Evolutionary conservation across 2,797 vertebrate species (phyloP).

Genomic region (Sebastes steindachneri): DNA sequence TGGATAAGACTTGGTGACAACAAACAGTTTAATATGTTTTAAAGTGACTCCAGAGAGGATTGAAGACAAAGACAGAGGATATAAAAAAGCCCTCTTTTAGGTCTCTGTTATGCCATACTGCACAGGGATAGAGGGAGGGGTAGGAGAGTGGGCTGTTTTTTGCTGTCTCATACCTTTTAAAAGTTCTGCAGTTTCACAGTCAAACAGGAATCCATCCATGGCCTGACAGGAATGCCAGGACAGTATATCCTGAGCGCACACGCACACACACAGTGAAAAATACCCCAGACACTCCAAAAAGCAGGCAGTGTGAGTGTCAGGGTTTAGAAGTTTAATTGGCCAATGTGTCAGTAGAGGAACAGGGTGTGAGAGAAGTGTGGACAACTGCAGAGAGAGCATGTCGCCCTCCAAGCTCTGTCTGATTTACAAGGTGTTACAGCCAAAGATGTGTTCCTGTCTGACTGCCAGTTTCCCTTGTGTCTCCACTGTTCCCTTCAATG

Average conservation of each 20-base stretch:
- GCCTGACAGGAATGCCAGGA: conserved; percentile 38
- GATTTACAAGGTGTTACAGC: conserved; percentile 47
- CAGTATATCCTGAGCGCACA: conserved; percentile 4
- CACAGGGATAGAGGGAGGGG: background rate
- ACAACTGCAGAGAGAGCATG: conserved; percentile 43
- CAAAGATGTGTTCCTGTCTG: conserved; percentile 28
- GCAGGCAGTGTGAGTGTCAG: conserved; percentile 45
- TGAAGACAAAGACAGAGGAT: conserved; percentile 27
- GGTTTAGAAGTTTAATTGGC: conserved; percentile 74
- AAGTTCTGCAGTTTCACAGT: conserved; percentile 41
- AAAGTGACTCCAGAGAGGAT: conserved; percentile 53
- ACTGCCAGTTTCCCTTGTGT: conserved; percentile 16
- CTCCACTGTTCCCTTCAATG: background rate
- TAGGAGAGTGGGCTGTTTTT: conserved; percentile 18
- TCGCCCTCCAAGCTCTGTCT: conserved; percentile 15
- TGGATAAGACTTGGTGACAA: conserved; percentile 35
- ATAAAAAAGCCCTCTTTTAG: conserved; percentile 39
- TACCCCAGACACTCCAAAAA: conserved; percentile 43
- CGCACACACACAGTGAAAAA: conserved; percentile 12
- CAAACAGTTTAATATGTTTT: conserved; percentile 59
- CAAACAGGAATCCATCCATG: conserved; percentile 35
- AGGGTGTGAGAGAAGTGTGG: conserved; percentile 46
- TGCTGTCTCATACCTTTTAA: conserved; percentile 56
- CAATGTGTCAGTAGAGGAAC: conserved; percentile 61
- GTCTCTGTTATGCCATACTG: conserved; percentile 29